Percentiles rank a stretch among this genome's conserved stretches.
Conservation (phyloP, 2,797 vertebrate genomes). For the Sebastes reedi region DNA sequence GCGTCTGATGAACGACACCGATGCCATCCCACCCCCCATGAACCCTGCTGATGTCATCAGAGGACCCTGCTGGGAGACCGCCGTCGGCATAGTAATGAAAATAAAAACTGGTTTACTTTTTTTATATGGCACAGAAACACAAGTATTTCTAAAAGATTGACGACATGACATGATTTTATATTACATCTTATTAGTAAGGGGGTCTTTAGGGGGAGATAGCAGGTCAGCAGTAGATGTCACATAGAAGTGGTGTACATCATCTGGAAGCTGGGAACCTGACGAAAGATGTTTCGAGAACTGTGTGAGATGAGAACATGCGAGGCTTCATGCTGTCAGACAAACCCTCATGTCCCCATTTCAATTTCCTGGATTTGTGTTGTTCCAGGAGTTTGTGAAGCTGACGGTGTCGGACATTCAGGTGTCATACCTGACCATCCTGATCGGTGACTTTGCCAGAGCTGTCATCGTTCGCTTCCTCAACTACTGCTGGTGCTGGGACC, state of each 20-base stretch:
- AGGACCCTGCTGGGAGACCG: conserved; percentile 98
- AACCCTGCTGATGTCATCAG: conserved; percentile 90
- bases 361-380: background rate
- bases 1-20: conserved; percentile 75
- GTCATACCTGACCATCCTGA: conserved; percentile 94
- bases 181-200: too few relatives aligned
- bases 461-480: conserved; percentile 97
- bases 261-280: too few relatives aligned
- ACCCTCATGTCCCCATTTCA: background rate
- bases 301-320: background rate
- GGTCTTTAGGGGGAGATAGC: too few relatives aligned
- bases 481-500: conserved; percentile 99
- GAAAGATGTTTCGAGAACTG: background rate
- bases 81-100: conserved; percentile 90
- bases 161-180: too few relatives aligned
- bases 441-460: conserved; percentile 96
- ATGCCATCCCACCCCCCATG: conserved; percentile 82
- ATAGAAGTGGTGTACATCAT: too few relatives aligned
- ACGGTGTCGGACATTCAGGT: conserved; percentile 97
- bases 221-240: too few relatives aligned
- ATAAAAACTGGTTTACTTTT: background rate
- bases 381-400: conserved; percentile 95
- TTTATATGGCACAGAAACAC: background rate
- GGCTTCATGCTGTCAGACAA: background rate
- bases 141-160: background rate